phyloP scores from a whole-genome alignment of 1,140 invertebrate species.

The Andricus grossulariae region DNA sequence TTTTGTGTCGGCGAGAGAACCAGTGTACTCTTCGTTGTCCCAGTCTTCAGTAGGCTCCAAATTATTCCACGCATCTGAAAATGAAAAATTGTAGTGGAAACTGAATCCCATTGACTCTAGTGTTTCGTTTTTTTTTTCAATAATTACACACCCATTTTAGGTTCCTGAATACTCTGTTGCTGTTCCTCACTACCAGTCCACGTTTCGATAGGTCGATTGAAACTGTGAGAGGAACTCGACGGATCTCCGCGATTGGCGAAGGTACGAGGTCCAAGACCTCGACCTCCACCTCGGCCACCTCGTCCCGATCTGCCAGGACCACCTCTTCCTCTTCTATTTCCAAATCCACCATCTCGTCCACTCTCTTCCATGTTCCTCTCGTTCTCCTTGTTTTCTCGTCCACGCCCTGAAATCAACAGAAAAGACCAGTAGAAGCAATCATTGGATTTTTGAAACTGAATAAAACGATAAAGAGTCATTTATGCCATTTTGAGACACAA shows the following conservation, averaged over 20 bases:
- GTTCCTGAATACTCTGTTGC: constrained; percentile 67
- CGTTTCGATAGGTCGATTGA: constrained; percentile 73
- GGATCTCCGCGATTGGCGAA: constrained; percentile 74
- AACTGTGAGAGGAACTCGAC: constrained; percentile 66
- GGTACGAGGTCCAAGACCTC: constrained; percentile 78
- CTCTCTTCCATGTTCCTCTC: constrained; percentile 77
- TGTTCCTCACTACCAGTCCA: constrained; percentile 75
- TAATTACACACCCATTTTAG: constrained; percentile 66
- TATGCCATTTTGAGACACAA: constrained; percentile 41
- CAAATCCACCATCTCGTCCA: constrained; percentile 68
- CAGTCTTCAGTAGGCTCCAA: constrained; percentile 87
- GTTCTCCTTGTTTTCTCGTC: constrained; percentile 80
- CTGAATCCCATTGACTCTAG: background rate
- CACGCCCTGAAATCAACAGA: constrained; percentile 72
- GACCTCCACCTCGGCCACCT: constrained; percentile 76
- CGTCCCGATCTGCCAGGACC: constrained; percentile 78
- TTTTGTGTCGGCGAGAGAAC: constrained; percentile 94
- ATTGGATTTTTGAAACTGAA: background rate
- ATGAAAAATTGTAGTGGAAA: constrained; percentile 2
- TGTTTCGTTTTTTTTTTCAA: constrained; percentile 14
- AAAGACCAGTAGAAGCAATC: constrained; percentile 17
- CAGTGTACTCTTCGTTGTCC: constrained; percentile 96
- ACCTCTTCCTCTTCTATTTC: constrained; percentile 75
- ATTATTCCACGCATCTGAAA: constrained; percentile 82
- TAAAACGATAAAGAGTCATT: constrained; percentile 11